phyloP scores from a whole-genome alignment of 2,113 vertebrate genomes.

The Oenanthe oenanthe region DNA sequence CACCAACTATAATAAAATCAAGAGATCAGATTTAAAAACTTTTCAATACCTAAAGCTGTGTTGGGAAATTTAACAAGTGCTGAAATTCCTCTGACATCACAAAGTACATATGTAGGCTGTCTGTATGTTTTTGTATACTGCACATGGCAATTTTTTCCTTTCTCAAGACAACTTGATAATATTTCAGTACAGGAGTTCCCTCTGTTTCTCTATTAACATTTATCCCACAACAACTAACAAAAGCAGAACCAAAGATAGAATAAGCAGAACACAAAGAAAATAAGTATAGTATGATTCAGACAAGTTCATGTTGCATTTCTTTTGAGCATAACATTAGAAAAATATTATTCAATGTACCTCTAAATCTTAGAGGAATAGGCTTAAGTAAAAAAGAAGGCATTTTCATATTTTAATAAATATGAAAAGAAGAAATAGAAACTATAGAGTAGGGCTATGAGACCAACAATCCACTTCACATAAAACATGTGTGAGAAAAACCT shows the following conservation, averaged over 20 bases:
- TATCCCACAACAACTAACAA: neutral
- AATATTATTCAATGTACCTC: neutral
- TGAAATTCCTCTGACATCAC: neutral
- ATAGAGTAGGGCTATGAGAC: neutral
- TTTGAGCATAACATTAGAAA: neutral
- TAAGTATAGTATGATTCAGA: neutral
- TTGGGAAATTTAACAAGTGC: neutral
- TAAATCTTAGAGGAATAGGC: neutral
- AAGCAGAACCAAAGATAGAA: neutral
- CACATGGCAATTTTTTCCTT: rapidly evolving
- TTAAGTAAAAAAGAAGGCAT: neutral
- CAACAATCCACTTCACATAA: neutral
- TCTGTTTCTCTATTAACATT: neutral
- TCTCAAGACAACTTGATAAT: neutral
- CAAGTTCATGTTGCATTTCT: neutral
- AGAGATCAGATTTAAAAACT: neutral
- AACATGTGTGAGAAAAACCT: neutral
- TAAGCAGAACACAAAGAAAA: neutral
- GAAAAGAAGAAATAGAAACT: neutral
- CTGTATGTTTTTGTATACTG: neutral
- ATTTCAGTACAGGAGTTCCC: neutral
- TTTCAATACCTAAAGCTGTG: neutral
- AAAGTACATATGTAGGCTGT: rapidly evolving
- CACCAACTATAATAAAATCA: neutral
- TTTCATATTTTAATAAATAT: neutral